Conservation (phyloP, 2,797 vertebrate genomes). For the Peromyscus aztecus region DNA sequence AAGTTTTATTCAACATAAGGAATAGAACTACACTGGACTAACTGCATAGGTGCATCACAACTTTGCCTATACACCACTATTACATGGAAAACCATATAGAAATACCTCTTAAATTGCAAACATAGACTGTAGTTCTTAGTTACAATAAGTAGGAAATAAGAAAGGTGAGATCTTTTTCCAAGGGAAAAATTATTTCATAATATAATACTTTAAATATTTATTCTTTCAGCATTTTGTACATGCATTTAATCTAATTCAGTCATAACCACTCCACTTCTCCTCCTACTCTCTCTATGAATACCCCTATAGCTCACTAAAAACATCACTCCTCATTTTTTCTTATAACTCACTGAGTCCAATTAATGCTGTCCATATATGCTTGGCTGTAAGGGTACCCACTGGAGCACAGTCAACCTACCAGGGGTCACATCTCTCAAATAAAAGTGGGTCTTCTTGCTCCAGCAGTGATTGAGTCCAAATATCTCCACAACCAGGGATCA, state of each 20-base stretch:
- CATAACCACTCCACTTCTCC: neutral
- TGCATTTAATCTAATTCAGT: no score
- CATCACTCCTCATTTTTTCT: neutral
- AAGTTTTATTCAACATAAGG: neutral
- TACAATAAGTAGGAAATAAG: neutral
- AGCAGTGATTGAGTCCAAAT: neutral
- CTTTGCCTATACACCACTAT: neutral
- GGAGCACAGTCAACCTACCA: neutral
- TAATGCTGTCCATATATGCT: neutral
- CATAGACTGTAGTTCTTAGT: neutral
- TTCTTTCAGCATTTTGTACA: neutral
- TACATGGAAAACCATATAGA: neutral
- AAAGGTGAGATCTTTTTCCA: neutral
- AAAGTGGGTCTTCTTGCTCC: neutral
- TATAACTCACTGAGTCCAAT: no score
- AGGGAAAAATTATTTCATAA: neutral
- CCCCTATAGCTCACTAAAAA: neutral
- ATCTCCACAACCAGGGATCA: neutral
- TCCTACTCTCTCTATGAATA: neutral
- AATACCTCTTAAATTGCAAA: neutral
- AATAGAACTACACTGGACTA: neutral
- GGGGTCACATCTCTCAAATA: neutral
- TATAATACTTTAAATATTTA: neutral
- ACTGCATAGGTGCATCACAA: neutral
- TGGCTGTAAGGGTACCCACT: neutral